These are phyloP conservation scores for Crenuchus spilurus DNA, from an alignment of 2,797 vertebrate species.

Conservation along the genomic window DNA sequence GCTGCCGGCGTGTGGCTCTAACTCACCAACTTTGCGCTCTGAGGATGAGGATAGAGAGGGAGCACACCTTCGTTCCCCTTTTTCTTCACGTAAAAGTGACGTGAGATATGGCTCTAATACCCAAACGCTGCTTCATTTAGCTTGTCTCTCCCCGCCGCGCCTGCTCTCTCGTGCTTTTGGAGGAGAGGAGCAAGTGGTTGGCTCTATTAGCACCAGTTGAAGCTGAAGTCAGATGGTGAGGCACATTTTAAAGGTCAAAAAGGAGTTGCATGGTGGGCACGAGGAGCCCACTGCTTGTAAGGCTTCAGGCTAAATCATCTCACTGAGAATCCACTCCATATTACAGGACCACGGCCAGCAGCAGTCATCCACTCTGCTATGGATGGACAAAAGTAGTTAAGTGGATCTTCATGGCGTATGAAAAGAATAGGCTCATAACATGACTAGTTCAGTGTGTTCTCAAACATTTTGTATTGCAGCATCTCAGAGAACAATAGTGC, in stretches of 20 bases:
- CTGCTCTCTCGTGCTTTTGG: not conserved
- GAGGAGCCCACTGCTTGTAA: slow-evolving; percentile 36
- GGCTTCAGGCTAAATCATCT: slow-evolving; percentile 46
- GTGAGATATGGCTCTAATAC: too few relatives aligned
- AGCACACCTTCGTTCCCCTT: not conserved
- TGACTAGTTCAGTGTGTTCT: too few relatives aligned
- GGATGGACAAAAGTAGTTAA: not conserved
- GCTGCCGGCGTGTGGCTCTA: slow-evolving; percentile 45
- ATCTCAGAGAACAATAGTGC: too few relatives aligned
- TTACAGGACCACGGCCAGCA: slow-evolving; percentile 14
- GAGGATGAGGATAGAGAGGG: not conserved
- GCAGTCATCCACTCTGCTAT: not conserved
- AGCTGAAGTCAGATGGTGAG: slow-evolving; percentile 69
- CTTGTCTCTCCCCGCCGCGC: not conserved
- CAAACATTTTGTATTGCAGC: too few relatives aligned
- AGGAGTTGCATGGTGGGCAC: slow-evolving; percentile 61
- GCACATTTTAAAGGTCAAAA: slow-evolving; percentile 76
- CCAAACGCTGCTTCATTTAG: too few relatives aligned
- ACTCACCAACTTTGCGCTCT: not conserved
- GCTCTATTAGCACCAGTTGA: slow-evolving; percentile 52
- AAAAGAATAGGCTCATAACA: too few relatives aligned
- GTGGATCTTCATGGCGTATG: too few relatives aligned
- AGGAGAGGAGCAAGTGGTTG: not conserved
- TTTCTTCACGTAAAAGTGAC: not conserved
- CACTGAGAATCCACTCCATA: not conserved